phyloP scores from a whole-genome alignment of 2,888 invertebrate species.

The Himalopsyche anomala region DNA sequence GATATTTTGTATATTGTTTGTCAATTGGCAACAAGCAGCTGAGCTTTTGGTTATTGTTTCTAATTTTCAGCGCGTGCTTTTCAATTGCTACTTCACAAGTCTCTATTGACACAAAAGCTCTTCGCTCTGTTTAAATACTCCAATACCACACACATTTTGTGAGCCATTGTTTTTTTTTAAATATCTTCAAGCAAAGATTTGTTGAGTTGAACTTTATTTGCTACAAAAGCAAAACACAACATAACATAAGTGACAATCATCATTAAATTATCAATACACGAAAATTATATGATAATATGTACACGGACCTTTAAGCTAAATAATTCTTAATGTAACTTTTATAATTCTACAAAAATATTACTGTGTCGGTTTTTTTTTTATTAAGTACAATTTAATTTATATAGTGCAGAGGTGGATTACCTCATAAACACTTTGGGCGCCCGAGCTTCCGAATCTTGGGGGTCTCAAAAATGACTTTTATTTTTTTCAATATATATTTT shows the following conservation, averaged over 20 bases:
- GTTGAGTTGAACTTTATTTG: neutral
- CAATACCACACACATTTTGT: constrained; percentile 51
- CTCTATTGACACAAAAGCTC: constrained; percentile 18
- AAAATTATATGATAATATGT: too few species aligned
- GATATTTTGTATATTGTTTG: neutral
- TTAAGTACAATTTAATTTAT: too few species aligned
- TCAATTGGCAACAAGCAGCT: neutral
- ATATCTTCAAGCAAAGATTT: neutral
- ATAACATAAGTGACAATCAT: neutral
- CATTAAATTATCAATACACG: too few species aligned
- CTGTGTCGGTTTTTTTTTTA: too few species aligned
- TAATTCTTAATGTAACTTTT: too few species aligned
- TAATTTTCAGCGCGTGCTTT: constrained; percentile 58
- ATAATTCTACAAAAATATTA: too few species aligned
- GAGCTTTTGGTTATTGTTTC: constrained; percentile 48
- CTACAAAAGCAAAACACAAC: neutral
- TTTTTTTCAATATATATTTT: too few species aligned
- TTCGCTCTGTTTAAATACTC: constrained; percentile 16
- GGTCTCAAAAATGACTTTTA: too few species aligned
- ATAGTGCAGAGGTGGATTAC: too few species aligned
- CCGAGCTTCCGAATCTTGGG: too few species aligned
- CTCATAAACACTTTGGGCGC: too few species aligned
- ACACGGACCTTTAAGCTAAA: too few species aligned
- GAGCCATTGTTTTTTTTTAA: constrained; percentile 46
- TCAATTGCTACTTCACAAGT: constrained; percentile 53